These are phyloP conservation scores for Rhea americana DNA, from an alignment of 2,113 vertebrate genomes.

Conservation along the genomic window DNA sequence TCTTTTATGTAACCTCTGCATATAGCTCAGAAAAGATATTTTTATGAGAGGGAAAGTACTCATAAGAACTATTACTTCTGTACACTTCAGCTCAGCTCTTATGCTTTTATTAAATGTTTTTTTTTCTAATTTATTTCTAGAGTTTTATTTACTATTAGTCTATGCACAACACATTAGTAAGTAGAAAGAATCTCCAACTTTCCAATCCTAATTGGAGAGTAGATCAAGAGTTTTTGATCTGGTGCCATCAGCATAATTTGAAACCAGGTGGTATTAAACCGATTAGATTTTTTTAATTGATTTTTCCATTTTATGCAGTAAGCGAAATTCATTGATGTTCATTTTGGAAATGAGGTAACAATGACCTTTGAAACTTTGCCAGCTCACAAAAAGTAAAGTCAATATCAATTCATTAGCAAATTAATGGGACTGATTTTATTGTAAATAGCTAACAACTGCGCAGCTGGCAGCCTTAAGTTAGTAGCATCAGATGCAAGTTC, in stretches of 20 bases:
- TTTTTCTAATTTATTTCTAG: background rate
- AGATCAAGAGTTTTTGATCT: background rate
- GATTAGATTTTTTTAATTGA: conserved; percentile 56
- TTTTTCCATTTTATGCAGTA: conserved; percentile 38
- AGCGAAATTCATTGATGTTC: conserved; percentile 27
- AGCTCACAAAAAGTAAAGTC: conserved; percentile 61
- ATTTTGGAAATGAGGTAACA: conserved; percentile 64
- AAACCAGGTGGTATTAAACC: conserved; percentile 50
- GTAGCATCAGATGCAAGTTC: background rate
- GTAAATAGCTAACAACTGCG: conserved; percentile 52
- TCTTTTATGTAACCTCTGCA: fast-evolving
- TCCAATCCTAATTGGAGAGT: background rate
- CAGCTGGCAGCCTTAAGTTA: background rate
- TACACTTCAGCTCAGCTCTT: background rate
- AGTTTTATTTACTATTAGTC: background rate
- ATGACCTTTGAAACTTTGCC: conserved; percentile 49
- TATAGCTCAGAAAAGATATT: background rate
- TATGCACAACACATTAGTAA: background rate
- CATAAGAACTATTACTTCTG: background rate
- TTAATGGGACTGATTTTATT: conserved; percentile 59
- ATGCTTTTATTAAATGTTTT: background rate
- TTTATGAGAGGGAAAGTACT: background rate
- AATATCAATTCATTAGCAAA: conserved; percentile 69
- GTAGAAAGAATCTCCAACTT: background rate
- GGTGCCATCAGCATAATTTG: conserved; percentile 4